A percentile compares a stretch with the other conserved stretches of the same genome.
phyloP scores from a whole-genome alignment of 2,888 invertebrate species.

The Cosmia pyralina region DNA sequence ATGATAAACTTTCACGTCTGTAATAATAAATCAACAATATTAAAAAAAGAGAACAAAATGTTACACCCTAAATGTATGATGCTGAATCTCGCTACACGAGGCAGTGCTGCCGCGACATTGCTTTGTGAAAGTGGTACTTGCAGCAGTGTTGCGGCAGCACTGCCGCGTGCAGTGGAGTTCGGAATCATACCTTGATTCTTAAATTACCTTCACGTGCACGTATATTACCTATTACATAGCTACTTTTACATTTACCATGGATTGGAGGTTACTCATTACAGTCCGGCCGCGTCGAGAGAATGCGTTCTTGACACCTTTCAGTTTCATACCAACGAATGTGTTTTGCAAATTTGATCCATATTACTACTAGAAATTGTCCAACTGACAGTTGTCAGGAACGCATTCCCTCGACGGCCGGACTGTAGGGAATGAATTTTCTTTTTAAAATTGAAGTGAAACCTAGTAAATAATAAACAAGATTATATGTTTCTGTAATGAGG shows the following conservation, averaged over 20 bases:
- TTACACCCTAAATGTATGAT: neutral
- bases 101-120: too few relatives aligned
- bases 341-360: too few relatives aligned
- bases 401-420: too few relatives aligned
- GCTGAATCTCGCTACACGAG: too few relatives aligned
- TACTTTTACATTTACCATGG: neutral
- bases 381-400: too few relatives aligned
- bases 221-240: neutral
- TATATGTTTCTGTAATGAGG: neutral
- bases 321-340: too few relatives aligned
- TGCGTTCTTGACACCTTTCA: too few relatives aligned
- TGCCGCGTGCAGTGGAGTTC: too few relatives aligned
- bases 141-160: too few relatives aligned
- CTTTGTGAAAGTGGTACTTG: too few relatives aligned
- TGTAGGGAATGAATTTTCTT: neutral
- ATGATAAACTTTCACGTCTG: conserved; percentile 2
- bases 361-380: too few relatives aligned
- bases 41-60: neutral
- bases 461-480: conserved; percentile 11
- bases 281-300: too few relatives aligned
- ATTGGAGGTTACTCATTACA: neutral
- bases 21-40: conserved; percentile 19
- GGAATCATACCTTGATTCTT: neutral
- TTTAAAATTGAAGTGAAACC: conserved; percentile 3
- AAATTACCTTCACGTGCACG: neutral